Conservation (phyloP, 1,140 invertebrate genomes). For the Drosophila ercepeae region DNA sequence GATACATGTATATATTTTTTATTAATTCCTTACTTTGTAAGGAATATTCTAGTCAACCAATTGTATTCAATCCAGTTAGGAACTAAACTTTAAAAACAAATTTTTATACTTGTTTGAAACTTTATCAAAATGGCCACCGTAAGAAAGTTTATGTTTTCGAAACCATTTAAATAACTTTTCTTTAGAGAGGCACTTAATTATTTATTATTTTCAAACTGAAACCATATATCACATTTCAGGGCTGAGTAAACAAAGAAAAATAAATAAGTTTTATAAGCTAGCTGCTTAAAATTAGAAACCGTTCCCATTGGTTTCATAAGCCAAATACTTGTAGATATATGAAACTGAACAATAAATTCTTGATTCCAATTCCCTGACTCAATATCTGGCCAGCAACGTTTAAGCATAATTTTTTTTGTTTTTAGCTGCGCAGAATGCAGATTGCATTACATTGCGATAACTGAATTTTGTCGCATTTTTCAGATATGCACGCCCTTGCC, state of each 20-base stretch:
- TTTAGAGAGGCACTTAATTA: no score
- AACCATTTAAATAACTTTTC: not conserved
- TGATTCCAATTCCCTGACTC: slow-evolving; percentile 2
- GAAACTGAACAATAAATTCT: not conserved
- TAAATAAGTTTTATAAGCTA: slow-evolving; percentile 13
- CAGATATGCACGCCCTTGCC: slow-evolving; percentile 48
- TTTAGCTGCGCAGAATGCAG: slow-evolving; percentile 36
- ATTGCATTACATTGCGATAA: slow-evolving; percentile 57
- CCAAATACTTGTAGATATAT: not conserved
- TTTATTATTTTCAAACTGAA: not conserved
- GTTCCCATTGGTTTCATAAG: slow-evolving; percentile 1
- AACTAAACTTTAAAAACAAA: no score
- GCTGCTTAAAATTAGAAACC: slow-evolving; percentile 21
- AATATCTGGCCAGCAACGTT: slow-evolving; percentile 36
- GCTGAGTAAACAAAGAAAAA: not conserved
- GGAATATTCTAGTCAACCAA: no score
- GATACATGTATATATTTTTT: no score
- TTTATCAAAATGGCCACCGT: not conserved
- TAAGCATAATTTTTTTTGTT: slow-evolving; percentile 6
- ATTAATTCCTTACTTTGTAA: no score
- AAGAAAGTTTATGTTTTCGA: not conserved
- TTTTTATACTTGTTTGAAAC: no score
- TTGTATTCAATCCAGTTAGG: no score
- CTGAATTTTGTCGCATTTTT: slow-evolving; percentile 41
- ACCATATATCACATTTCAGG: not conserved